Evolutionary conservation across 1,140 invertebrate genomes (phyloP).

Genomic region (Plectrocnemia conspersa): DNA sequence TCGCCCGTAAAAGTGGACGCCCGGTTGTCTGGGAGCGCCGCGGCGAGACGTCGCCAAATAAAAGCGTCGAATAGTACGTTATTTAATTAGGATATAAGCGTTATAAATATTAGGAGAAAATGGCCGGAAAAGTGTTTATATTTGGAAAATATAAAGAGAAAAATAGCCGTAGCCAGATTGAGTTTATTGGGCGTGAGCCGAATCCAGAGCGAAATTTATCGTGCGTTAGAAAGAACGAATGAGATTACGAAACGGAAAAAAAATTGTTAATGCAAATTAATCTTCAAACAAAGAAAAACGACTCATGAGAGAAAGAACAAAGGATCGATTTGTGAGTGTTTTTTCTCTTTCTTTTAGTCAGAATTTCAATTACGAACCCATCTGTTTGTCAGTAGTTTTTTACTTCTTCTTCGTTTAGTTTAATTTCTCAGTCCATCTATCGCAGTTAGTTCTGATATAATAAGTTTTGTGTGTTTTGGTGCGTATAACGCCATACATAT

Average conservation of each 20-base stretch:
- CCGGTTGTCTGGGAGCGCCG: constrained; percentile 10
- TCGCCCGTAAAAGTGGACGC: constrained; percentile 6
- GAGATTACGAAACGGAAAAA: constrained; percentile 10
- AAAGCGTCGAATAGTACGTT: constrained; percentile 26
- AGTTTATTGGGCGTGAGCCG: constrained; percentile 16
- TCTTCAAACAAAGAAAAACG: background rate
- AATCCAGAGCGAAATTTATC: constrained; percentile 11
- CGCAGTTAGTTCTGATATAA: too few relatives aligned
- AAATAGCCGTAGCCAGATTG: background rate
- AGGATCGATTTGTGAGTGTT: too few relatives aligned
- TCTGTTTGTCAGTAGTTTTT: too few relatives aligned
- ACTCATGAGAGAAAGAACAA: too few relatives aligned
- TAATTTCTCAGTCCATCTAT: too few relatives aligned
- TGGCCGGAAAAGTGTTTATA: constrained; percentile 13
- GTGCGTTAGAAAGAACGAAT: constrained; percentile 14
- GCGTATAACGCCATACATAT: too few relatives aligned
- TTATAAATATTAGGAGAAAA: constrained; percentile 32
- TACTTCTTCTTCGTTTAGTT: too few relatives aligned
- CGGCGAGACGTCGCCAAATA: constrained; percentile 27
- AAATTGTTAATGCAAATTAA: background rate
- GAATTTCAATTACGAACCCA: too few relatives aligned
- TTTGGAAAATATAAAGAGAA: background rate
- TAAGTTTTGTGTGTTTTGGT: too few relatives aligned
- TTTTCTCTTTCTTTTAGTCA: too few relatives aligned
- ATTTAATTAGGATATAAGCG: constrained; percentile 32